phyloP scores from a whole-genome alignment of 2,797 vertebrate genomes.

The Pangasius krempfi region DNA sequence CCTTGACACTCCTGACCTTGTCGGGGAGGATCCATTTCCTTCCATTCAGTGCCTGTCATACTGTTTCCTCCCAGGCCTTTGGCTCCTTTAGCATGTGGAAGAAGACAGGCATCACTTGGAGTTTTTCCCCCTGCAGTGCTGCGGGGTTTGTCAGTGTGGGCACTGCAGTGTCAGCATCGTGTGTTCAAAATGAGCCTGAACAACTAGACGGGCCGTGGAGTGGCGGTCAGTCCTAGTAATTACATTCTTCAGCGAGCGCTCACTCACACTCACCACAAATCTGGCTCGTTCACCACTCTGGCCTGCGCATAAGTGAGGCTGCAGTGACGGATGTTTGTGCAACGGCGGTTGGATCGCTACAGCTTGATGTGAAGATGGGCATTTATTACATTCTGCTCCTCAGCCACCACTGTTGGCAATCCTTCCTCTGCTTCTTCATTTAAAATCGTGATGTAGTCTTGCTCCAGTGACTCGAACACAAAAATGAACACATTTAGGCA shows the following conservation, averaged over 20 bases:
- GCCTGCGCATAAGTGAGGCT: slow-evolving; percentile 12
- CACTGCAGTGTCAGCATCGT: slow-evolving; percentile 69
- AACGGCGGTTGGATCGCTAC: neutral
- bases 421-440: neutral
- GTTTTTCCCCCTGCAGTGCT: slow-evolving; percentile 65
- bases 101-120: slow-evolving; percentile 61
- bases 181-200: slow-evolving; percentile 60
- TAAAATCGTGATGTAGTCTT: slow-evolving; percentile 15
- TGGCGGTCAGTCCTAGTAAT: slow-evolving; percentile 68
- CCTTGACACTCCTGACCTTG: slow-evolving; percentile 3
- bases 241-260: slow-evolving; percentile 62
- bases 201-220: slow-evolving; percentile 63
- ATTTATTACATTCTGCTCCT: slow-evolving; percentile 8
- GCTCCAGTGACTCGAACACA: neutral
- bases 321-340: slow-evolving; percentile 4
- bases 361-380: slow-evolving; percentile 1
- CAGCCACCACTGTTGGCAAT: neutral
- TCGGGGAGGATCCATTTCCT: slow-evolving; percentile 17
- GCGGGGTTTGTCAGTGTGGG: slow-evolving; percentile 63
- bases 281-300: slow-evolving; percentile 45
- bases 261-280: slow-evolving; percentile 34
- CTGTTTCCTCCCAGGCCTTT: slow-evolving; percentile 45
- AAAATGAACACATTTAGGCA: slow-evolving; percentile 17
- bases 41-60: slow-evolving; percentile 54
- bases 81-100: slow-evolving; percentile 34